These are phyloP conservation scores for Galleria mellonella DNA, from an alignment of 1,140 invertebrate genomes.

Conservation along the genomic window DNA sequence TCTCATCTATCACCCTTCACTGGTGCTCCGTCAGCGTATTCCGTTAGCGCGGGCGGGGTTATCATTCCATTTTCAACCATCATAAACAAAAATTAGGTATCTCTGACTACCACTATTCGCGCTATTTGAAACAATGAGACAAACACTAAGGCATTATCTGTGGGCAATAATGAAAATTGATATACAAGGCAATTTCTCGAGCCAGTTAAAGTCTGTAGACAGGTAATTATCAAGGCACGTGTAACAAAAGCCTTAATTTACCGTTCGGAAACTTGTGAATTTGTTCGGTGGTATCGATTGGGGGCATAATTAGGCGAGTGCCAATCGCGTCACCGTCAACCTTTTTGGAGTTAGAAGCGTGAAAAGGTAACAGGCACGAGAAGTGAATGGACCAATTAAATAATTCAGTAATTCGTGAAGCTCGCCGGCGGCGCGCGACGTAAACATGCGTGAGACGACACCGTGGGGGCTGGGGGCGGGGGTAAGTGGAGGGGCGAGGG, in stretches of 20 bases:
- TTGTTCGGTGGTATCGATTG: constrained; percentile 28
- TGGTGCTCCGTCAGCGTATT: too few relatives aligned
- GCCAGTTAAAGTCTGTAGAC: too few relatives aligned
- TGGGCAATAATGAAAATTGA: too few relatives aligned
- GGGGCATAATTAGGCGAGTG: constrained; percentile 45
- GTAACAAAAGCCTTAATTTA: constrained; percentile 1
- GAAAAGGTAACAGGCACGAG: constrained; percentile 62
- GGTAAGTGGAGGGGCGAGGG: constrained; percentile 49
- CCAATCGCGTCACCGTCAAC: constrained; percentile 55
- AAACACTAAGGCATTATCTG: too few relatives aligned
- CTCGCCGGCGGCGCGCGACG: constrained; percentile 49
- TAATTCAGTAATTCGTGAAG: constrained; percentile 69
- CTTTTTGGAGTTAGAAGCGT: constrained; percentile 56
- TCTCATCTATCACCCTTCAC: too few relatives aligned
- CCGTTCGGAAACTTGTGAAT: constrained; percentile 10
- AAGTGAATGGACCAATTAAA: constrained; percentile 71
- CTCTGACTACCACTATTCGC: too few relatives aligned
- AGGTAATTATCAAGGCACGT: constrained; percentile 2
- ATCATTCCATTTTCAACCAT: too few relatives aligned
- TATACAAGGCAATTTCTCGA: too few relatives aligned
- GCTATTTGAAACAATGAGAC: too few relatives aligned
- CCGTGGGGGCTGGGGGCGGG: constrained; percentile 26
- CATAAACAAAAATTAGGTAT: too few relatives aligned
- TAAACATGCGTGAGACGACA: constrained; percentile 60
- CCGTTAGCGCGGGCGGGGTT: too few relatives aligned